phyloP scores from a whole-genome alignment of 2,888 invertebrate species.

The Papilio demoleus region DNA sequence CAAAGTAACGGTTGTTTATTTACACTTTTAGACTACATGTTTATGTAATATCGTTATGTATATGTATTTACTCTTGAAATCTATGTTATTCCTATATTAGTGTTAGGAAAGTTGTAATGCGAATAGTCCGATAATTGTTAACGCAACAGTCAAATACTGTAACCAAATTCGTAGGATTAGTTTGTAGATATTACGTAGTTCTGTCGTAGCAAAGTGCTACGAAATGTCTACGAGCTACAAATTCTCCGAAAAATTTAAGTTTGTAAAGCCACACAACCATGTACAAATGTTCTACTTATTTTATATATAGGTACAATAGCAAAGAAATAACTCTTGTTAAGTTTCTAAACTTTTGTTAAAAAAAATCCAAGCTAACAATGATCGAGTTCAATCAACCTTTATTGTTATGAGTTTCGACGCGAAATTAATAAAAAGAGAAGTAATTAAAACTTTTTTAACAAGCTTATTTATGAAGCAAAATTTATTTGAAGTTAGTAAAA shows the following conservation, averaged over 20 bases:
- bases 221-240: background rate
- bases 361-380: background rate
- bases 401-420: background rate
- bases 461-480: background rate
- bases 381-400: conserved; percentile 4
- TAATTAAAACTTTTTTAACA: conserved; percentile 31
- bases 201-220: background rate
- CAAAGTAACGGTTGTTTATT: conserved; percentile 18
- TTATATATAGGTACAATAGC: too few relatives aligned
- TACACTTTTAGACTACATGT: conserved; percentile 8
- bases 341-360: background rate
- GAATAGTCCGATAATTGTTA: too few relatives aligned
- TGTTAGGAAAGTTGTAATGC: background rate
- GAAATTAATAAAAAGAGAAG: background rate
- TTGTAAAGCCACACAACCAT: too few relatives aligned
- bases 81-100: too few relatives aligned
- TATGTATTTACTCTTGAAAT: background rate
- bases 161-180: background rate
- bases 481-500: background rate
- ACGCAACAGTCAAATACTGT: too few relatives aligned
- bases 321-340: too few relatives aligned
- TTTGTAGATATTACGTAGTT: background rate
- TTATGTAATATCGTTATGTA: background rate
- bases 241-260: too few relatives aligned
- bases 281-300: too few relatives aligned